Percentiles rank a stretch among this genome's conserved stretches.
phyloP scores from a whole-genome alignment of 2,888 invertebrate genomes.

The Lamellibrachia columna region DNA sequence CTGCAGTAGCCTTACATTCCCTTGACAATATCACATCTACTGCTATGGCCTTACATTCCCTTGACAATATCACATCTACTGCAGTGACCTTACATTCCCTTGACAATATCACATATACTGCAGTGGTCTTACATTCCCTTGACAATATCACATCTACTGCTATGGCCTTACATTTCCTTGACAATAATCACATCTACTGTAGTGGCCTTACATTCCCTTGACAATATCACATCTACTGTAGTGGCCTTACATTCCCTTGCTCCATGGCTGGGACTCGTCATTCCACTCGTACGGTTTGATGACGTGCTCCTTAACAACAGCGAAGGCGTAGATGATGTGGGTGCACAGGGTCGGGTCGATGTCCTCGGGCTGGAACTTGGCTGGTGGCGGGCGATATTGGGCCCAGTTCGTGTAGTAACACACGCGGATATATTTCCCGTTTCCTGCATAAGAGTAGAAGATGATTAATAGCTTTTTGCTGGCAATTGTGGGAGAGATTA shows the following conservation, averaged over 20 bases:
- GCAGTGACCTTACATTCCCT: too few species aligned
- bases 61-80: too few species aligned
- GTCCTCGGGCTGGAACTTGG: constrained; percentile 92
- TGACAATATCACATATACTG: too few species aligned
- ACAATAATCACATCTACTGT: too few species aligned
- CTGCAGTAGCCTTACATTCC: too few species aligned
- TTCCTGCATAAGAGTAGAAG: neutral
- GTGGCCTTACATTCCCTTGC: neutral
- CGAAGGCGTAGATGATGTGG: constrained; percentile 95
- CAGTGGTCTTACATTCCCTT: too few species aligned
- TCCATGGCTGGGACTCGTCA: constrained; percentile 68
- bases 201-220: neutral
- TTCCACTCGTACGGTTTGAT: constrained; percentile 89
- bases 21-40: too few species aligned
- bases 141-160: too few species aligned
- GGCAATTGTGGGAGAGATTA: too few species aligned
- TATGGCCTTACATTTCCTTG: too few species aligned
- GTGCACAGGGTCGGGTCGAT: constrained; percentile 94
- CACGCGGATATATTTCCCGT: constrained; percentile 67
- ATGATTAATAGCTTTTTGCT: neutral
- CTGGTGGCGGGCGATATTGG: constrained; percentile 84
- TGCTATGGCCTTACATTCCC: too few species aligned
- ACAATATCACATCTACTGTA: neutral
- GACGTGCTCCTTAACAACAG: constrained; percentile 94
- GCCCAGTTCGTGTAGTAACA: constrained; percentile 99